phyloP scores from a whole-genome alignment of 2,888 invertebrate genomes.

The Erebia aethiops region DNA sequence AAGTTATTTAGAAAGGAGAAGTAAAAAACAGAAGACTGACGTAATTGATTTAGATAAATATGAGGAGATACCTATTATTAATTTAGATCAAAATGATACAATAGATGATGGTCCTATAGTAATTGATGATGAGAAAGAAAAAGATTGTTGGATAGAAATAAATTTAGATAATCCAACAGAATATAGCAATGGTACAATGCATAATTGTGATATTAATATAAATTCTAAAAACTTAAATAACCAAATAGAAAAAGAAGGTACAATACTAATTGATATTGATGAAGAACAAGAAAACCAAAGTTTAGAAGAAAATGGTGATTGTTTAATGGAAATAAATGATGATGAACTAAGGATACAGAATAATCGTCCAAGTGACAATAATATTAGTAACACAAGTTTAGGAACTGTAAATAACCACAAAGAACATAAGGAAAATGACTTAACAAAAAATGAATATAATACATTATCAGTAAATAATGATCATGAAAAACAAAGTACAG shows the following conservation, averaged over 20 bases:
- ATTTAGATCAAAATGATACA: constrained; percentile 36
- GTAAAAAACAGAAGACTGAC: constrained; percentile 43
- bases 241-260: neutral
- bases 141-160: neutral
- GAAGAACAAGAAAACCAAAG: constrained; percentile 33
- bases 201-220: too few relatives aligned
- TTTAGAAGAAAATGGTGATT: neutral
- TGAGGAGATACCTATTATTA: constrained; percentile 37
- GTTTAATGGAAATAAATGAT: neutral
- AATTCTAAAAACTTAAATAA: neutral
- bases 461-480: neutral
- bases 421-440: neutral
- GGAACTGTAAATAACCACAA: neutral
- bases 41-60: constrained; percentile 45
- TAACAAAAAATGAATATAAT: neutral
- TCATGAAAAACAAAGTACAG: neutral
- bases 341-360: neutral
- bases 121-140: constrained; percentile 33
- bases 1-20: constrained; percentile 19
- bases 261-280: neutral
- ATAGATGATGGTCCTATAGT: constrained; percentile 14
- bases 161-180: neutral
- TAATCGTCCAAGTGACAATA: neutral
- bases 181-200: too few relatives aligned
- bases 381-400: neutral